These are phyloP conservation scores for Embiotoca jacksoni DNA, from an alignment of 2,113 vertebrate species.

Conservation along the genomic window DNA sequence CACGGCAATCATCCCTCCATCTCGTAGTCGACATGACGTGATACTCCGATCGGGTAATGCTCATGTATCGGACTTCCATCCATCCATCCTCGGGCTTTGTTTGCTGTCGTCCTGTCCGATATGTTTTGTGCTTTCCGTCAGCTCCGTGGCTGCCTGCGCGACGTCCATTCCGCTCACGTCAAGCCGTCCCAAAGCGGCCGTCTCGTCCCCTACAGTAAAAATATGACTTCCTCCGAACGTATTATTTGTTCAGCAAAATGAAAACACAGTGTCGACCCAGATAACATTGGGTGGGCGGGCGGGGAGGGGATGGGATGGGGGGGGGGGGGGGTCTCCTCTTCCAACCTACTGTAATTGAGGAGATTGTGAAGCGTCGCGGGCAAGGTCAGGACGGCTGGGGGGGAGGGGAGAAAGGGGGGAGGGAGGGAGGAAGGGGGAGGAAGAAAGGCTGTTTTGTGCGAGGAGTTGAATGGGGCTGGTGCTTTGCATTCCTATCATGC, in stretches of 20 bases:
- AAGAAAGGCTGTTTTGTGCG: slow-evolving; percentile 77
- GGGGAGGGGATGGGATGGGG: slow-evolving; percentile 3
- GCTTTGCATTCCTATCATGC: slow-evolving; percentile 78
- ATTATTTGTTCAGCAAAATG: slow-evolving; percentile 63
- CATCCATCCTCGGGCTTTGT: slow-evolving; percentile 45
- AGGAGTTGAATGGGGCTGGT: slow-evolving; percentile 56
- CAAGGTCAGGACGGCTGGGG: slow-evolving; percentile 69
- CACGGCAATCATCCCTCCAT: slow-evolving; percentile 18
- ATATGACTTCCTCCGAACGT: slow-evolving; percentile 52
- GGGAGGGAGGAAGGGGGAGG: slow-evolving; percentile 32
- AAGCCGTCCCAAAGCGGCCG: slow-evolving; percentile 40
- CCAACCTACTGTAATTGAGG: slow-evolving; percentile 74
- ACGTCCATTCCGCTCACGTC: slow-evolving; percentile 65
- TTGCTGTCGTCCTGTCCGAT: slow-evolving; percentile 52
- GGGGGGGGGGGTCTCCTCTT: slow-evolving; percentile 50
- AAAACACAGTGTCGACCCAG: slow-evolving; percentile 66
- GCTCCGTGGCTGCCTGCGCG: slow-evolving; percentile 30
- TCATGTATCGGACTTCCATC: slow-evolving; percentile 39
- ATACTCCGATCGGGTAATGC: slow-evolving; percentile 28
- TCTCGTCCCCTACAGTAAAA: slow-evolving; percentile 43
- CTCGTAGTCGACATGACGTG: slow-evolving; percentile 35
- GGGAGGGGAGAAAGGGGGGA: slow-evolving; percentile 65
- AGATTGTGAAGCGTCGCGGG: slow-evolving; percentile 63
- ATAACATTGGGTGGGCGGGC: slow-evolving; percentile 57
- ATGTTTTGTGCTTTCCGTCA: slow-evolving; percentile 59